phyloP scores from a whole-genome alignment of 2,113 vertebrate species.

The Vulpes lagopus region DNA sequence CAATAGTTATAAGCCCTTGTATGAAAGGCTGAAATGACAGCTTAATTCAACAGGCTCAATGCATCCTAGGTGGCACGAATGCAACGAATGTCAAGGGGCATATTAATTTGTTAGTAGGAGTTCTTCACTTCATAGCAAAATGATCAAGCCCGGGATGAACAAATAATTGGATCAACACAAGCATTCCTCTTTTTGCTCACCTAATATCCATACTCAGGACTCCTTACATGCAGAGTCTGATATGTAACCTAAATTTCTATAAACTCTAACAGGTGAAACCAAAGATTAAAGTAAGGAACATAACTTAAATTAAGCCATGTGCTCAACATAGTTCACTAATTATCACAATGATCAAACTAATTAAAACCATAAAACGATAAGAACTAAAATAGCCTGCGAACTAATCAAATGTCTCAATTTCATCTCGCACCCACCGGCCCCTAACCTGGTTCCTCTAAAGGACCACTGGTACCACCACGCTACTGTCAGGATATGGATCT shows the following conservation, averaged over 20 bases:
- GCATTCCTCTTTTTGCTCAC: neutral
- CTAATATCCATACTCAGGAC: too few species aligned
- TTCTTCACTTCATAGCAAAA: too few species aligned
- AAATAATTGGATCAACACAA: neutral
- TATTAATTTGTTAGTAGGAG: too few species aligned
- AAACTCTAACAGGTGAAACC: neutral
- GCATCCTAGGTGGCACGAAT: too few species aligned
- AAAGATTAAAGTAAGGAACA: too few species aligned
- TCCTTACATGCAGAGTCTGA: neutral
- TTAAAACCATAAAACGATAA: neutral
- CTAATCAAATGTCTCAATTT: neutral
- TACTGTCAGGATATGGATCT: neutral
- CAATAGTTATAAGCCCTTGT: neutral
- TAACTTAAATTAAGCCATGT: too few species aligned
- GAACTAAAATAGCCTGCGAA: neutral
- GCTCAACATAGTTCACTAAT: too few species aligned
- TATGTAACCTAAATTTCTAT: neutral
- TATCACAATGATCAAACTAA: too few species aligned
- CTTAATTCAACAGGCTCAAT: neutral
- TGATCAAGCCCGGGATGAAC: neutral
- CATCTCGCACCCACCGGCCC: neutral
- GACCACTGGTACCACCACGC: neutral
- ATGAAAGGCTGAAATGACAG: neutral
- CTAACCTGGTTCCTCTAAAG: neutral
- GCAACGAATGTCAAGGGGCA: neutral